Percentiles rank a stretch among this genome's conserved stretches.
Conservation (phyloP, 92 coral and sea anemone genomes). For the Montipora capitata region DNA sequence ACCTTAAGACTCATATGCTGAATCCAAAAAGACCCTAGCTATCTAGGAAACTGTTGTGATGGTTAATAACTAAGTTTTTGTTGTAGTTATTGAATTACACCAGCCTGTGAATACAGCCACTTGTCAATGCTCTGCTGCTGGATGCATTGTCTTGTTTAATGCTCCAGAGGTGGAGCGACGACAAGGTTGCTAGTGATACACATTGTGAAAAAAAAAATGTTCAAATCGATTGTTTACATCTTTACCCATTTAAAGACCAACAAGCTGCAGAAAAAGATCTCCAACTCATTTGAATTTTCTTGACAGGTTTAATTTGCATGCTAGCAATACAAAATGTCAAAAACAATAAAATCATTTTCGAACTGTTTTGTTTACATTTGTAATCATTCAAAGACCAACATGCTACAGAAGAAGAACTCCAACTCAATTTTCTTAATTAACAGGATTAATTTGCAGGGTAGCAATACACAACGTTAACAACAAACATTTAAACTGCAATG, state of each 20-base stretch:
- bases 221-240: slow-evolving; percentile 55
- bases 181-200: slow-evolving; percentile 45
- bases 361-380: slow-evolving; percentile 53
- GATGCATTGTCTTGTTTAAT: slow-evolving; percentile 49
- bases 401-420: slow-evolving; percentile 38
- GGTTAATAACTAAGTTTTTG: slow-evolving; percentile 36
- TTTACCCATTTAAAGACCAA: slow-evolving; percentile 22
- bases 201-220: slow-evolving; percentile 34
- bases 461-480: slow-evolving; percentile 46
- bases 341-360: slow-evolving; percentile 40
- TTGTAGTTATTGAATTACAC: slow-evolving; percentile 50
- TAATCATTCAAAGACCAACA: slow-evolving; percentile 47
- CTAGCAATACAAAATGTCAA: slow-evolving; percentile 47
- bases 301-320: slow-evolving; percentile 10
- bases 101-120: slow-evolving; percentile 32
- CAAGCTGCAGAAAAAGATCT: slow-evolving; percentile 35
- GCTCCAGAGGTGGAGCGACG: slow-evolving; percentile 31
- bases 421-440: slow-evolving; percentile 7
- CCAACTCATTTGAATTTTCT: slow-evolving; percentile 22
- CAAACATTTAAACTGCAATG: slow-evolving; percentile 45
- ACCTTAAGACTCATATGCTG: slow-evolving; percentile 60
- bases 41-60: slow-evolving; percentile 41
- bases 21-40: slow-evolving; percentile 35
- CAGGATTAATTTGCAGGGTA: background rate
- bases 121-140: slow-evolving; percentile 49